Evolutionary conservation across 37 sponge, comb jelly and placozoan species (phyloP).

Genomic region (Geodia barretti): DNA sequence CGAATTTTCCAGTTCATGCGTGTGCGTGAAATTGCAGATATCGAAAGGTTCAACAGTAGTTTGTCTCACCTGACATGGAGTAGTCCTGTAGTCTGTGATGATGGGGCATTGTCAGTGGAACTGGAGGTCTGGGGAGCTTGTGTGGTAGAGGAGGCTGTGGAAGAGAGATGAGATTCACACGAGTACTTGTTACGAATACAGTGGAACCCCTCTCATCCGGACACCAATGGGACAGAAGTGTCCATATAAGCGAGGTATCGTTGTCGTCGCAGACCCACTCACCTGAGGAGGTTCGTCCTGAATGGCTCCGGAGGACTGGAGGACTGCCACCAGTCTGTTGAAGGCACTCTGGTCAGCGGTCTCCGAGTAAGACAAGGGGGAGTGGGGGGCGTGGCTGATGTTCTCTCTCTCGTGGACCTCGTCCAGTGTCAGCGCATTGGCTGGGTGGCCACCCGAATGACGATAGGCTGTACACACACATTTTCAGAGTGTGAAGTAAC

Average conservation of each 20-base stretch:
- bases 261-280: too few relatives aligned
- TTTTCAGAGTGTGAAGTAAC: too few relatives aligned
- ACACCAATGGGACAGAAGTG: not conserved
- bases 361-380: not conserved
- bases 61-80: too few relatives aligned
- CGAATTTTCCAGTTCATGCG: too few relatives aligned
- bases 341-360: conserved; percentile 39
- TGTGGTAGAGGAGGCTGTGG: not conserved
- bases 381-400: conserved; percentile 9
- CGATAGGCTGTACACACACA: conserved; percentile 13
- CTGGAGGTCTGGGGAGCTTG: not conserved
- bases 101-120: not conserved
- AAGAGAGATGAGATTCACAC: not conserved
- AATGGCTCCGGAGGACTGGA: conserved; percentile 30
- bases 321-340: conserved; percentile 59
- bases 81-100: not conserved
- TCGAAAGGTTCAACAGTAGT: too few relatives aligned
- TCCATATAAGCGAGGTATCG: too few relatives aligned
- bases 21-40: too few relatives aligned
- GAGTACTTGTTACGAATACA: not conserved
- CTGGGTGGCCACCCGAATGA: conserved; percentile 12
- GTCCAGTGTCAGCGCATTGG: conserved; percentile 70
- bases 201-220: not conserved
- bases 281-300: conserved; percentile 30
- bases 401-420: conserved; percentile 66